These are phyloP conservation scores for Perodicticus potto DNA, from an alignment of 2,797 vertebrate genomes.

Conservation along the genomic window DNA sequence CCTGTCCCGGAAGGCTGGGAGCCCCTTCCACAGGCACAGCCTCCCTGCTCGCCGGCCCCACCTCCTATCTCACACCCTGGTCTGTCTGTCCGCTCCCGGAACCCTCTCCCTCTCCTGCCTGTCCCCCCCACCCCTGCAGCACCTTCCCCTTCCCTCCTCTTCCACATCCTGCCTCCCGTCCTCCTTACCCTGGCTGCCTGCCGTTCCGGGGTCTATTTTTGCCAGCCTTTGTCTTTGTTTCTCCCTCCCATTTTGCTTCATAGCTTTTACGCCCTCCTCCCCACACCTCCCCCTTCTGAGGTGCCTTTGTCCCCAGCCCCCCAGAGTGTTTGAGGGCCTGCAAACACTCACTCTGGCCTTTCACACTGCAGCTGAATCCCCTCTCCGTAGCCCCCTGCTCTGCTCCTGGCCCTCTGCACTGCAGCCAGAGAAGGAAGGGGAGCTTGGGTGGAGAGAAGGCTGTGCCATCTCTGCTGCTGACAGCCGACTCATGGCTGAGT, in stretches of 20 bases:
- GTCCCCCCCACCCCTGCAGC: too few species aligned
- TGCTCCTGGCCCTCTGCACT: not conserved
- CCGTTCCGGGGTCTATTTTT: not conserved
- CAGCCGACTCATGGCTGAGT: not conserved
- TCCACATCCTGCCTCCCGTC: not conserved
- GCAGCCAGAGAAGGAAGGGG: not conserved
- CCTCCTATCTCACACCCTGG: not conserved
- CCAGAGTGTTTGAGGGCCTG: not conserved
- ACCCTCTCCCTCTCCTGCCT: not conserved
- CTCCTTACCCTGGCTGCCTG: not conserved
- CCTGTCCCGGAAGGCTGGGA: rapidly evolving
- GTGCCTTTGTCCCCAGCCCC: not conserved
- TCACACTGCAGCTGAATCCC: not conserved
- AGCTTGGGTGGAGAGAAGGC: not conserved
- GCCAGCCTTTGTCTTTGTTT: not conserved
- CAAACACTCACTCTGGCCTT: not conserved
- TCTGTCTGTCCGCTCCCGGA: not conserved
- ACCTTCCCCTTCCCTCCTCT: not conserved
- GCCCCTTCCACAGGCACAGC: rapidly evolving
- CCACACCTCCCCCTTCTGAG: not conserved
- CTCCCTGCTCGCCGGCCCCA: not conserved
- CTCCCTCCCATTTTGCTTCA: not conserved
- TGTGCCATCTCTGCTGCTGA: not conserved
- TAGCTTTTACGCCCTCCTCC: not conserved
- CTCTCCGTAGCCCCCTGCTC: not conserved